Base-by-base conservation (phyloP, 2,888 invertebrate species). In the Leucophenga montana region DNA sequence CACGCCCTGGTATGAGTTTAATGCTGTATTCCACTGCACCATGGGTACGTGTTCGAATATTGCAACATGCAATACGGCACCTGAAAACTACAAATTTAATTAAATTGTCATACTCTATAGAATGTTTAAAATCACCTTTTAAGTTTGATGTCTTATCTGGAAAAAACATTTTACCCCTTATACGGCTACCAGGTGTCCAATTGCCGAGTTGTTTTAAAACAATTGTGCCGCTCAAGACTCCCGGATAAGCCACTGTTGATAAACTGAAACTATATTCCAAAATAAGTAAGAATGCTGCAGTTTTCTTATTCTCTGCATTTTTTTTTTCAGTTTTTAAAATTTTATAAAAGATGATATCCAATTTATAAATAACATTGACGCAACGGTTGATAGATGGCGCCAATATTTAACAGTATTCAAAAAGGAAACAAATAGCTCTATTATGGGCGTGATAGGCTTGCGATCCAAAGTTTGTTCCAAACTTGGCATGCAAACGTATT, bases 231-330 rank as follows among this genome's bases (percentile, higher is more conserved):
- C 89, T 88, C 6, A 91, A 88, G 0, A 92, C 91, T 14, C 92
- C 91, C 0, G 95, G 95, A 87, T 93, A 95, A 0, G 94, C 92
- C 1, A 95, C 92, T 0, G 94, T 95, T 1, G 92, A 91, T 0
- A 95, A 86, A 79, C 93, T 93, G 74, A 92, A 95, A 91, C 93
- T 94, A 33, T 39, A 54, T 11, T 18, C 6, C 6, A 50, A 39
- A 65, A 0, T 6, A 20, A 14, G 3, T 33, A 54, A 8, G 5
- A 56, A 11, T 56, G 56, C 9, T 27, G 13, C 14, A 13, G 13
- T n/a, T n/a, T n/a, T n/a, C n/a, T 48, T 48, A 48, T 16, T 48
- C 48, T 8, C 33, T 53, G 53, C 18, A 53, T 16, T 18, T 6
- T 18, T 57, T 31, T 33, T 5, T 4, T 53, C 13, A 65, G n/a